Base-by-base conservation (phyloP, 2,888 invertebrate genomes). In the Empis livida region DNA sequence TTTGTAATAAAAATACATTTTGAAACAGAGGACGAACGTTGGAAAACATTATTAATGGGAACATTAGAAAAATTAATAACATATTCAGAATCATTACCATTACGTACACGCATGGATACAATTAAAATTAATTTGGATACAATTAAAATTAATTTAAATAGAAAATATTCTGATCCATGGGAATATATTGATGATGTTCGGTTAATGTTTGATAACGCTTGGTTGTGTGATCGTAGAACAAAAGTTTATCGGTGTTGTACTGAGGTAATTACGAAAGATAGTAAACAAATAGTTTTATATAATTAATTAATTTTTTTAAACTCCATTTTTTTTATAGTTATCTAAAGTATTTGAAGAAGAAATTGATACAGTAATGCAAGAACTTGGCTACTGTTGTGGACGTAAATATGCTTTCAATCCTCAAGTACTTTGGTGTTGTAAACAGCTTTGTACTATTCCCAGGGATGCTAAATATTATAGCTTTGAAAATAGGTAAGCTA, bases 131-230 rank as follows among this genome's bases (percentile, higher is more conserved):
- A 99, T 70, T 72, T 99, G 59, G 89, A 91, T 15, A 93, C 94
- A 0, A 95, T 99, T 56, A 88, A 89, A 63, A 77, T 84, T 60
- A 96, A 95, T 67, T 73, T 99, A 46, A 91, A 84, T 46, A 96
- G 95, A 32, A 84, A 90, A 62, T 99, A 97, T 68, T 81, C 82
- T 49, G 95, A 97, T 73, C 97, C 97, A 0, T 97, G 97, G 96
- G 92, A 97, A 67, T 99, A 95, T 67, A 94, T 96, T 4, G 96
- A 99, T 62, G 99, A 99, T 68, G 92, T 99, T 2, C 99, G 96
- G 95, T 78, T 97, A 55, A 99, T 99, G 99, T 97, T 99, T 64
- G 97, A 99, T 61, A 99, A 99, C 70, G 99, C 99, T 9, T 99
- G 99, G 99, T 76, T 97, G 10, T 99, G 99, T 70, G 99, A 99